Base-by-base conservation (phyloP, 1,140 invertebrate genomes). In the Theocolax elegans region DNA sequence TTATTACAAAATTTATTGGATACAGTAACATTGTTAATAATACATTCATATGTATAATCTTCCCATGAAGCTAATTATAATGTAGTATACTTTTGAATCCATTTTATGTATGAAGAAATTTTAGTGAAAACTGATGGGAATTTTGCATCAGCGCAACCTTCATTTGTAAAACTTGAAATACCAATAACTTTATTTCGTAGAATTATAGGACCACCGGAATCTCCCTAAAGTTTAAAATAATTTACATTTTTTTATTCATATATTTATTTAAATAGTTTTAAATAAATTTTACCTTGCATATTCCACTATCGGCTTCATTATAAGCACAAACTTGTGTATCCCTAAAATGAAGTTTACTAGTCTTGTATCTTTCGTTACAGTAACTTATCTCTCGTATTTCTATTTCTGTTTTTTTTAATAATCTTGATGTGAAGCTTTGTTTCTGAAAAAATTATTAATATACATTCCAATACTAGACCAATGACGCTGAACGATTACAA, bases 161-260 rank as follows among this genome's bases (percentile, higher is more conserved):
- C 72, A 10, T 84, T 85, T 29, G 54, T 31, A 80, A 80, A 87
- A 13, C 81, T 84, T 13, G 84, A 81, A 3, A 88, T 76, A 29
- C 87, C 87, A 21, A 77, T 72, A 62, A 67, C 71, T 56, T 81
- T 77, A 10, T 73, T 73, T 15, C 81, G 73, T 56, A 84, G 84
- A 13, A 84, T 82, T 10, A 88, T 56, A 23, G 87, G 87, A 21
- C 87, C 87, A 15, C 87, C 88, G n/a, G 83, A 84, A 68, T 88
- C 87, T 49, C 87, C 86, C 84, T 88, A 42, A 44, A 40, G 38
- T 23, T 8, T 9, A 21, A 46, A 25, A 59, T 17, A 10, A 53
- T 66, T 35, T 25, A n/a, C 15, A 56, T 63, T 58, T 23, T 8
- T 58, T 58, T 19, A 21, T 21, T 21, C 23, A 44, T 25, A 15